A percentile compares a stretch with the other conserved stretches of the same genome.
Evolutionary conservation across 2,888 invertebrate species (phyloP).

Genomic region (Exephanes ischioxanthus): DNA sequence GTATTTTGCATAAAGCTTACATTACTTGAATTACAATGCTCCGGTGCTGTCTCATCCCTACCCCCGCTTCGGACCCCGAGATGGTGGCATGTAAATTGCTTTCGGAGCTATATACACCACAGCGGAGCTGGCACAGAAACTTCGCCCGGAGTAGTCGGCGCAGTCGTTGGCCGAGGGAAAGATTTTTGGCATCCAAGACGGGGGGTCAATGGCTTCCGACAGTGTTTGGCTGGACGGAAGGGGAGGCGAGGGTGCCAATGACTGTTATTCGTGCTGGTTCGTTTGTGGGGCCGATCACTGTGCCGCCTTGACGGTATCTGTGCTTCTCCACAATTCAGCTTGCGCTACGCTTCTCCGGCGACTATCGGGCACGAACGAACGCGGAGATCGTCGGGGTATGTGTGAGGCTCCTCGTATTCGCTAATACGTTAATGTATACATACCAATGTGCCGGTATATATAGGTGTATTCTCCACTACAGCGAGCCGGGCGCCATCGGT

Average conservation of each 20-base stretch:
- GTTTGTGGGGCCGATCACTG: not conserved
- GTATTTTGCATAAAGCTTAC: conserved; percentile 85
- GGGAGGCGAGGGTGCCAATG: not conserved
- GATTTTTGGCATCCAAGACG: conserved; percentile 47
- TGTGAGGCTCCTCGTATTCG: conserved; percentile 41
- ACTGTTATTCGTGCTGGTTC: not conserved
- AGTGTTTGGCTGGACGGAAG: not conserved
- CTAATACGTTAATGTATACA: conserved; percentile 38
- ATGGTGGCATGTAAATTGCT: conserved; percentile 83
- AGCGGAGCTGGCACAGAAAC: conserved; percentile 59
- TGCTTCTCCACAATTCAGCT: conserved; percentile 29
- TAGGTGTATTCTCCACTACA: conserved; percentile 45
- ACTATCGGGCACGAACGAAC: conserved; percentile 41
- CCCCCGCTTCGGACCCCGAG: conserved; percentile 70
- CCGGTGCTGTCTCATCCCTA: conserved; percentile 79
- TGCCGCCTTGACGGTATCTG: not conserved
- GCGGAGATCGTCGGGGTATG: not conserved
- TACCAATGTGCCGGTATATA: not conserved
- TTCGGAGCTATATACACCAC: conserved; percentile 69
- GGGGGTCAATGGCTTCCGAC: not conserved
- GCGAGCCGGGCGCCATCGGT: not conserved
- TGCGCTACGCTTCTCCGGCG: conserved; percentile 47
- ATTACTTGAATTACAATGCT: conserved; percentile 84
- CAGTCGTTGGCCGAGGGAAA: not conserved
- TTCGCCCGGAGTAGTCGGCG: conserved; percentile 44